Evolutionary conservation across 2,888 invertebrate genomes (phyloP), one percentile per base, ranked within the genome.

Genomic region (Drosophila imparisetae): DNA sequence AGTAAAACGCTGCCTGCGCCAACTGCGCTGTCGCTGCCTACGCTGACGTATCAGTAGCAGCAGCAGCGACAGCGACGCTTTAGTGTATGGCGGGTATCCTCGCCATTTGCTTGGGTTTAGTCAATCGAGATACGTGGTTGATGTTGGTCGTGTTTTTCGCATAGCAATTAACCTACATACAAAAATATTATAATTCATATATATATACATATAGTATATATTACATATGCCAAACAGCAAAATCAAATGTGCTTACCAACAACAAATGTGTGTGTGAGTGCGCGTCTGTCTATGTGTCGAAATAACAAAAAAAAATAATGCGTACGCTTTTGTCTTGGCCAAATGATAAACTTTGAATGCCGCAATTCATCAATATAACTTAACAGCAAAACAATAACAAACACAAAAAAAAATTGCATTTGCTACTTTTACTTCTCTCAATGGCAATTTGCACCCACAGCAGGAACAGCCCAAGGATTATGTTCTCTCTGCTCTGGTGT

Each of bases 111-210:
- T 92, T 90, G 88, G 88, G 89, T 89, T 93, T 93, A 93, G 93
- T 93, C 92, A 92, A 93, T 93, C 93, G 93, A 93, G 91, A 91
- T 92, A 92, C 93, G 93, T 92, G 92, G 93, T 92, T 91, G 92
- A 91, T 91, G 90, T 90, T 92, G 92, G 93, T 93, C 91, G 93
- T 92, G 92, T 92, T 92, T 89, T 91, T 90, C 86, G 89, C 86
- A 81, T 82, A 80, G 83, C 81, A 81, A 68, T 59, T 72, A 78
- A 74, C 62, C 72, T 71, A 68, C 54, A 78, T 65, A 66, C 58
- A 69, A 61, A 66, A 71, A 59, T 45, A 40, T 57, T 57, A 63
- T 52, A 54, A 69, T 60, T 67, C 21, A 75, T 61, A 66, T 55
- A 55, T 29, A 55, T 30, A 29, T 29, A 30, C 8, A 55, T 62